Percentiles rank a stretch among this genome's conserved stretches.
These are phyloP conservation scores for Zosterops pallidus DNA, from an alignment of 2,113 vertebrate species.

Conservation along the genomic window DNA sequence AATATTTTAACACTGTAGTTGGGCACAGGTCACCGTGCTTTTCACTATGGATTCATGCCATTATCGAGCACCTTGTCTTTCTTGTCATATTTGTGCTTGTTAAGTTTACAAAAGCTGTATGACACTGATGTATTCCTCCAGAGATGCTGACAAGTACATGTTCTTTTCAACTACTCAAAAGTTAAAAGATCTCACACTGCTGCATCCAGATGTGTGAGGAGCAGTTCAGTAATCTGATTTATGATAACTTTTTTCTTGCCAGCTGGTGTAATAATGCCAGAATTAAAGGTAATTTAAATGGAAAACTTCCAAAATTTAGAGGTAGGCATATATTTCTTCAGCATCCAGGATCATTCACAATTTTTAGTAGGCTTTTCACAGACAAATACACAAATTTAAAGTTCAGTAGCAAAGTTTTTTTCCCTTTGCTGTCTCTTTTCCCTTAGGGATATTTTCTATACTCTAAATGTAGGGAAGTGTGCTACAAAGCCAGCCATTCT, in stretches of 20 bases:
- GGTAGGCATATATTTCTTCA: background rate
- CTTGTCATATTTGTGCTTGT: background rate
- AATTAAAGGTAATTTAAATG: background rate
- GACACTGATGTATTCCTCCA: background rate
- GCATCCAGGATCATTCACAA: background rate
- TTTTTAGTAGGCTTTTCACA: background rate
- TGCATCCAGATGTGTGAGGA: background rate
- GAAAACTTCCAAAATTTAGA: background rate
- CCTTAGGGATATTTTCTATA: background rate
- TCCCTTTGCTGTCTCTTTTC: background rate
- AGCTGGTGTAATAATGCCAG: background rate
- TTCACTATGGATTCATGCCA: background rate
- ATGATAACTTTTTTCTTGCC: background rate
- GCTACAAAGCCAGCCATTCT: background rate
- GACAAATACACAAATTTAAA: background rate
- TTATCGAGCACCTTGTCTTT: background rate
- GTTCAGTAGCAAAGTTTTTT: background rate
- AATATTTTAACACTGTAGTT: background rate
- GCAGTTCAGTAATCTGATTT: background rate
- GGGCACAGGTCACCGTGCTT: rapidly evolving
- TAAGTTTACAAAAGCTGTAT: background rate
- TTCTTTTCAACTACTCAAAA: background rate
- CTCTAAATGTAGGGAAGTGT: background rate
- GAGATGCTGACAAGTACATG: background rate
- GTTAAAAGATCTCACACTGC: background rate